A percentile compares a stretch with the other conserved stretches of the same genome.
These are phyloP conservation scores for Neuroterus valhalla DNA, from an alignment of 1,140 invertebrate genomes.

Conservation along the genomic window DNA sequence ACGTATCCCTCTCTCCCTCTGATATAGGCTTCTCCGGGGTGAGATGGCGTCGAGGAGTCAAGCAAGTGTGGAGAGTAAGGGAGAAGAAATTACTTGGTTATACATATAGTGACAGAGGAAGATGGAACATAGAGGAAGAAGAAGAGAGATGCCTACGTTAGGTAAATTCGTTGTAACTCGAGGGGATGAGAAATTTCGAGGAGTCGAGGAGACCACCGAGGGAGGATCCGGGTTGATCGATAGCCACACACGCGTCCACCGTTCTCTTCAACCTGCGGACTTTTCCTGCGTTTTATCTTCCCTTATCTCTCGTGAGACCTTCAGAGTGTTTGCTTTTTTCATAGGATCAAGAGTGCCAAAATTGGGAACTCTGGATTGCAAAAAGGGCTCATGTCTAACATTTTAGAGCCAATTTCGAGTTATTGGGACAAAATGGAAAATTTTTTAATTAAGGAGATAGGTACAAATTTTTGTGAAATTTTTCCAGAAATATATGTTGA, in stretches of 20 bases:
- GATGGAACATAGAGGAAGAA: slow-evolving; percentile 19
- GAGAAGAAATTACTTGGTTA: slow-evolving; percentile 42
- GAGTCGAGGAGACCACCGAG: slow-evolving; percentile 56
- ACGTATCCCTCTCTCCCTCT: slow-evolving; percentile 32
- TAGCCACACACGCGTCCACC: slow-evolving; percentile 56
- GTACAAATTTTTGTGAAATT: no score
- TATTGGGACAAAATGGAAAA: no score
- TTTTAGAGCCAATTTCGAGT: no score
- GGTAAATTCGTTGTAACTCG: slow-evolving; percentile 70
- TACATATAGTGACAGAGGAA: slow-evolving; percentile 32
- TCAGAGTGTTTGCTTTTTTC: slow-evolving; percentile 16
- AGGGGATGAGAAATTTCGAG: slow-evolving; percentile 63
- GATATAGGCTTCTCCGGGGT: slow-evolving; percentile 52
- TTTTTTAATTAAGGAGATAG: no score
- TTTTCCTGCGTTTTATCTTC: slow-evolving; percentile 43
- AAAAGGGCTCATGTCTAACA: neutral
- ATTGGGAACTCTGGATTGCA: slow-evolving; percentile 1
- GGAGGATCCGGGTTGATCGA: slow-evolving; percentile 57
- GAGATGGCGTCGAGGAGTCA: slow-evolving; percentile 51
- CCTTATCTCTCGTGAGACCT: slow-evolving; percentile 21
- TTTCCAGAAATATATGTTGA: no score
- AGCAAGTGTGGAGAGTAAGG: slow-evolving; percentile 44
- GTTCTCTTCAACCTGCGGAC: slow-evolving; percentile 46
- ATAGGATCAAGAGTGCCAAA: slow-evolving; percentile 5
- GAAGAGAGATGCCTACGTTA: slow-evolving; percentile 64